Evolutionary conservation across 2,113 vertebrate species (phyloP).

Genomic region (Scytalopus superciliaris): DNA sequence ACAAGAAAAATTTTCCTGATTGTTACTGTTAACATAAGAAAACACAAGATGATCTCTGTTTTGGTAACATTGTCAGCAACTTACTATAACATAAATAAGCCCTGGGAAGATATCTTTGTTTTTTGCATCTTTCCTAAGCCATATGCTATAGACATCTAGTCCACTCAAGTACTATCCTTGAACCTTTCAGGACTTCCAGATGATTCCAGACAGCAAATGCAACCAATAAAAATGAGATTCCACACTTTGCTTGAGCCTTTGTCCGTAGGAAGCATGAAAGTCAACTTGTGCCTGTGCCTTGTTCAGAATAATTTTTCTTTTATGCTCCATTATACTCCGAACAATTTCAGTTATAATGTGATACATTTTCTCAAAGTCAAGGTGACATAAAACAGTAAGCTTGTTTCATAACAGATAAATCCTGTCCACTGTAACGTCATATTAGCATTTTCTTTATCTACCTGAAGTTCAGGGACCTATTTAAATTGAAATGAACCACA

Average conservation of each 20-base stretch:
- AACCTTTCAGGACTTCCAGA: neutral
- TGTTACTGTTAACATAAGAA: neutral
- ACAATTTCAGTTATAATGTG: conserved; percentile 59
- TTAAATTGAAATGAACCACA: conserved; percentile 17
- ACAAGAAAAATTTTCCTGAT: neutral
- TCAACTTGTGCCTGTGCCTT: conserved; percentile 10
- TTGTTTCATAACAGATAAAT: conserved; percentile 64
- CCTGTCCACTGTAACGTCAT: neutral
- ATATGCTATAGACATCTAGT: neutral
- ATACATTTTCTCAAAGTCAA: conserved; percentile 65
- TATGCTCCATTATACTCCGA: conserved; percentile 49
- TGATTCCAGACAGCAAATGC: conserved; percentile 7
- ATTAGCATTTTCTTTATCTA: conserved; percentile 37
- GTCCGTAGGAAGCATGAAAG: conserved; percentile 62
- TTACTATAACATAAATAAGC: neutral
- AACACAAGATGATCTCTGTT: neutral
- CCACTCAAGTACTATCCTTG: neutral
- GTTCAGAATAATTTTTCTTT: conserved; percentile 60
- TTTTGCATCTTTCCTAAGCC: neutral
- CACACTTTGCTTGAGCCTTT: conserved; percentile 21
- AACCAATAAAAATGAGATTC: conserved; percentile 32
- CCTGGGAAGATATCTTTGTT: neutral
- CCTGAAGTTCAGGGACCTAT: neutral
- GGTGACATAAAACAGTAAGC: conserved; percentile 58
- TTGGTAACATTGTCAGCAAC: neutral